Evolutionary conservation across 1,140 invertebrate genomes (phyloP).

Genomic region (Eubasilissa regina): DNA sequence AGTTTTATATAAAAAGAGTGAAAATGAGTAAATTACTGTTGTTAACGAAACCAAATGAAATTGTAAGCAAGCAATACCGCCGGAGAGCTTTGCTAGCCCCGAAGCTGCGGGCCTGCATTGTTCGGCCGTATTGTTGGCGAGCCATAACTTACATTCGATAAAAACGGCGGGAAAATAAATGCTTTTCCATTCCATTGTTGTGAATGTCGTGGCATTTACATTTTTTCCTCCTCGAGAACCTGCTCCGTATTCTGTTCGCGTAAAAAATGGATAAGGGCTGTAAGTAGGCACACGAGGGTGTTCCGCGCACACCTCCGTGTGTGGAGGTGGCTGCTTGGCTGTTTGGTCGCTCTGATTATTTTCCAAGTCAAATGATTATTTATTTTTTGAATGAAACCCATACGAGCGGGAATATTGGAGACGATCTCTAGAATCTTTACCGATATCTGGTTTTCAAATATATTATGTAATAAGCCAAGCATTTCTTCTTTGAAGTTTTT

Average conservation of each 20-base stretch:
- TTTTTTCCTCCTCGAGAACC: constrained; percentile 49
- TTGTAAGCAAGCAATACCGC: background rate
- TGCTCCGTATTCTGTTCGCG: constrained; percentile 56
- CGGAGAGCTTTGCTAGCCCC: background rate
- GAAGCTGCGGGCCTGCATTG: constrained; percentile 13
- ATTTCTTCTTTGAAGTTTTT: too few relatives aligned
- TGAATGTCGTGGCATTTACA: constrained; percentile 57
- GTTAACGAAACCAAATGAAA: constrained; percentile 17
- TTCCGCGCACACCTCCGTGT: background rate
- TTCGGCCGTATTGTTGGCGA: constrained; percentile 22
- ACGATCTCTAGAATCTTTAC: too few relatives aligned
- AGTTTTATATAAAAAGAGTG: background rate
- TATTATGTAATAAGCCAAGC: too few relatives aligned
- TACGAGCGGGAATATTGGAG: too few relatives aligned
- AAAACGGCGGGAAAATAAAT: constrained; percentile 56
- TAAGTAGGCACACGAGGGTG: constrained; percentile 5
- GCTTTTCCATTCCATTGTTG: constrained; percentile 58
- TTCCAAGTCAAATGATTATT: background rate
- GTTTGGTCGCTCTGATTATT: background rate
- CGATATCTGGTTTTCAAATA: too few relatives aligned
- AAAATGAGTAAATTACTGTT: constrained; percentile 16
- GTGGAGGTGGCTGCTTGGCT: background rate
- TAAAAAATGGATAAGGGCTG: constrained; percentile 58
- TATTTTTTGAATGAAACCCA: too few relatives aligned
- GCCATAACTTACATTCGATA: constrained; percentile 54